Evolutionary conservation across 2,113 vertebrate species (phyloP), one percentile per base, ranked within the genome.

Genomic region (Gambusia affinis): DNA sequence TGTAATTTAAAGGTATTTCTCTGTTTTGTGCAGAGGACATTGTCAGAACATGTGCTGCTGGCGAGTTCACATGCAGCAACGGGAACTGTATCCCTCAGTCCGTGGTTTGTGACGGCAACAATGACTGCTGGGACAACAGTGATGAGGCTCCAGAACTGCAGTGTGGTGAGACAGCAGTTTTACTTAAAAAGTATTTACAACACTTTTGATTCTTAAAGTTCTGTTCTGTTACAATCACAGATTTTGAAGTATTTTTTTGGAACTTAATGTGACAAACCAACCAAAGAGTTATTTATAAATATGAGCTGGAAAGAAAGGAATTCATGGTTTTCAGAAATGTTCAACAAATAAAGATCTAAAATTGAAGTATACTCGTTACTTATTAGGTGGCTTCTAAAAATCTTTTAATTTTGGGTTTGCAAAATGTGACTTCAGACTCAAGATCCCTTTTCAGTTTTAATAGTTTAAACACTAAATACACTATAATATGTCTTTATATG

Each of bases 91-190:
- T 94, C 70, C 90, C 90, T 12, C 68, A 74, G 54, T 85, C 70
- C 12, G 2, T 93, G 76, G 67, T 89, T 24, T 94, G 94, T 60
- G 93, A 94, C 27, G 93, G 97, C 62, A 97, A 97, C 92, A 96
- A 97, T 0, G 97, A 99, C 90, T 99, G 97, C 82, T 95, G 96
- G 84, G 97, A 99, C 87, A 95, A 92, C 93, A 98, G 97, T 71
- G 97, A 99, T 27, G 97, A 99, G 86, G 97, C 91, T 66, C 89
- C 95, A 64, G 94, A 94, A 30, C 88, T 94, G 67, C 81, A 93
- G 67, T 94, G 94, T 76, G 93, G 94, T 94, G 71, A 92, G 90
- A 75, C 1, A 65, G 15, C 27, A 74, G 10, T 67, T 63, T n/a
- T 5, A 68, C 14, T 61, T 30, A 3, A 62, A 31, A 12, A 29